Conservation (phyloP, 2,113 vertebrate species). For the Sialia sialis region DNA sequence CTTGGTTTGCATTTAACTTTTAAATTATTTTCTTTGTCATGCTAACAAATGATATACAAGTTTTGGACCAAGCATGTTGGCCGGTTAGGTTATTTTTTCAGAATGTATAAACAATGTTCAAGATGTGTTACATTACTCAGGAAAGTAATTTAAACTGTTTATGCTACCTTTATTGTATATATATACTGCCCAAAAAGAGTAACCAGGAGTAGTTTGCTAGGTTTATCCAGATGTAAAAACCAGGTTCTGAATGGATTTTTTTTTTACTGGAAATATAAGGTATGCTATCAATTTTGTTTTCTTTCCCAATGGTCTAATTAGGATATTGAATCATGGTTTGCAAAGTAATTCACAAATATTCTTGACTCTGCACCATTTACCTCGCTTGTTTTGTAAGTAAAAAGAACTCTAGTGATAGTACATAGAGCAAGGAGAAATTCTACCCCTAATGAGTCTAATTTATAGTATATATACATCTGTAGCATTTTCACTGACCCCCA, state of each 20-base stretch:
- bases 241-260: not conserved
- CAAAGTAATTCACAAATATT: not conserved
- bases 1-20: not conserved
- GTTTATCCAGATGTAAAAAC: not conserved
- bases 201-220: not conserved
- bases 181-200: not conserved
- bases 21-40: not conserved
- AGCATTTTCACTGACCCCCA: not conserved
- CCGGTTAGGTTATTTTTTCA: conserved; percentile 23
- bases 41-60: not conserved
- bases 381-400: not conserved
- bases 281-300: not conserved
- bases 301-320: not conserved
- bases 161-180: not conserved
- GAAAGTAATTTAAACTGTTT: conserved; percentile 7
- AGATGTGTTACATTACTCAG: not conserved
- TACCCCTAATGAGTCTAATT: not conserved
- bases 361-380: not conserved
- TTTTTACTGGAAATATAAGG: not conserved
- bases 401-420: not conserved
- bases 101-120: not conserved
- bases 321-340: not conserved
- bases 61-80: not conserved
- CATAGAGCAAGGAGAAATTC: not conserved
- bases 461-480: not conserved